Evolutionary conservation across 2,888 invertebrate species (phyloP), one percentile per base, ranked within the genome.

Genomic region (Caenorhabditis doughertyi): DNA sequence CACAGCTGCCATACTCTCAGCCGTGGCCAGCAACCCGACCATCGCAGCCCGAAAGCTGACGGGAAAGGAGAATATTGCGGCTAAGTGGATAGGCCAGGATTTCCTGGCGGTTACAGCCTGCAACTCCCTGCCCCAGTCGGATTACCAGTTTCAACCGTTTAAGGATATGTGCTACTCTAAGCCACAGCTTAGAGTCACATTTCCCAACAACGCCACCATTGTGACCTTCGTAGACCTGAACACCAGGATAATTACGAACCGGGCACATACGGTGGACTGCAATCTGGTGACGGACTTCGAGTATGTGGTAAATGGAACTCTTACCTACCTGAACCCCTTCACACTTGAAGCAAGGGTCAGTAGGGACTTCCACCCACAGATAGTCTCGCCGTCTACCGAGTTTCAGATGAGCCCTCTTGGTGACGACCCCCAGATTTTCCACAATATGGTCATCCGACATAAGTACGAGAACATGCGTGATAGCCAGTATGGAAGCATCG

Each of bases 81-180:
- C 72, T 3, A 60, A 58, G 27, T 76, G 23, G 25, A 9, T 68
- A 13, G 76, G 76, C 1, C 11, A 68, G 35, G 58, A 44, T 2
- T 16, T 27, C 39, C 1, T 76, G 1, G n/a, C 62, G 1, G 32
- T 68, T 13, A 13, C 29, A 25, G 0, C 13, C 11, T 74, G 74
- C 25, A 11, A 32, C 0, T 4, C 11, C 16, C 13, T 74, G 4
- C 65, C 74, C 1, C 16, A 27, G 11, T 2, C 1, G 11, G n/a
- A 39, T 2, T 60, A 44, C 44, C 7, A 27, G n/a, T 51, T 74
- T n/a, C 11, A 56, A 0, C 27, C 65, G 1, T 74, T 74, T 13
- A 21, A 18, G 4, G 29, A n/a, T 0, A 74, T 47, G 21, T 74
- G 74, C 25, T 74, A 39, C 23, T 55, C 64, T 1, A 55, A 56